Conservation (phyloP, 2,888 invertebrate species). For the Didymodactylos carnosus region DNA sequence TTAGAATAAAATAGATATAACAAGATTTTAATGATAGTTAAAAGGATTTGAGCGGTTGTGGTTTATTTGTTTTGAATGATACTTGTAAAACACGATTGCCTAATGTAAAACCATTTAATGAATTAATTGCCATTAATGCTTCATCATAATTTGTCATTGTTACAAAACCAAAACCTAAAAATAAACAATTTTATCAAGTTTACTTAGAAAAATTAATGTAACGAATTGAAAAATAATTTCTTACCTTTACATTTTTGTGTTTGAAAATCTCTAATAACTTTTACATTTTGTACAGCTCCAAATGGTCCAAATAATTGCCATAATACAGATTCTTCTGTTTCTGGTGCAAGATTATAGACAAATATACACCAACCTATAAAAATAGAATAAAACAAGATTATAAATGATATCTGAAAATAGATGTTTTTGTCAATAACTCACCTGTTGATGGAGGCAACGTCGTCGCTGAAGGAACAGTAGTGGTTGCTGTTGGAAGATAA, state of each 20-base stretch:
- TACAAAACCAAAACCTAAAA: conserved; percentile 90
- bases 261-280: conserved; percentile 79
- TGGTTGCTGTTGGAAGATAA: not conserved
- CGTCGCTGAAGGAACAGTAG: conserved; percentile 15
- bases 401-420: too few relatives aligned
- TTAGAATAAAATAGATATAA: too few relatives aligned
- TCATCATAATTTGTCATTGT: conserved; percentile 97
- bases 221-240: too few relatives aligned
- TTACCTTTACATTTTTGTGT: conserved; percentile 95
- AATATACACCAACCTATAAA: conserved; percentile 86
- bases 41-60: too few relatives aligned
- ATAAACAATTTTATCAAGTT: too few relatives aligned
- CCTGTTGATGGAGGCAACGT: not conserved
- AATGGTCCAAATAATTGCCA: conserved; percentile 92
- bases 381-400: too few relatives aligned
- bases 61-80: conserved; percentile 62
- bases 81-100: conserved; percentile 87
- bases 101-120: conserved; percentile 79
- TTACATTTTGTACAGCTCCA: conserved; percentile 86
- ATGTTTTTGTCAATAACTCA: too few relatives aligned
- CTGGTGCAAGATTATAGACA: conserved; percentile 73
- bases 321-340: conserved; percentile 69
- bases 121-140: conserved; percentile 81
- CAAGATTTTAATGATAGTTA: too few relatives aligned
- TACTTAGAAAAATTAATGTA: too few relatives aligned